Conservation (phyloP, 2,888 invertebrate genomes). For the Strigamia transsilvanica region DNA sequence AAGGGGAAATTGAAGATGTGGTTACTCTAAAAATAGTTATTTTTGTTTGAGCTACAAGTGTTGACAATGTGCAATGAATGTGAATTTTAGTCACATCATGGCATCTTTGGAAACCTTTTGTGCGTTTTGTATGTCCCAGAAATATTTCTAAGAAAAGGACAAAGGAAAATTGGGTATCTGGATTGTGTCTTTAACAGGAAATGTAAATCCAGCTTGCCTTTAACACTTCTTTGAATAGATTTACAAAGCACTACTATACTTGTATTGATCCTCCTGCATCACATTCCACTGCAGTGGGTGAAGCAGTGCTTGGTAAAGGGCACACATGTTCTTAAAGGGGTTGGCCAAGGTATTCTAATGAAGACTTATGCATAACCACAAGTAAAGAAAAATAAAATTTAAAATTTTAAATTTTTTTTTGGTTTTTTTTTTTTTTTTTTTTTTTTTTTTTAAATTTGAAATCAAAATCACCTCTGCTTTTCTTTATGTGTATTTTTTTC, state of each 20-base stretch:
- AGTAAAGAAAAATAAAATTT: neutral
- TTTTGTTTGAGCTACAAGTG: neutral
- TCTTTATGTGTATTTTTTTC: neutral
- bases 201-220: neutral
- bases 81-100: too few relatives aligned
- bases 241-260: neutral
- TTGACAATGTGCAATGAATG: too few relatives aligned
- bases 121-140: too few relatives aligned
- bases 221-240: constrained; percentile 27
- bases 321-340: constrained; percentile 31
- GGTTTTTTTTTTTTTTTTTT: constrained; percentile 11
- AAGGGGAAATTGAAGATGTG: neutral
- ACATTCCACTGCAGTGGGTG: constrained; percentile 21
- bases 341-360: neutral
- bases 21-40: neutral
- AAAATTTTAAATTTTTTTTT: too few relatives aligned
- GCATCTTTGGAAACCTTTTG: too few relatives aligned
- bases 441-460: neutral
- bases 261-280: constrained; percentile 17
- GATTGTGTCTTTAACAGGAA: neutral
- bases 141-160: neutral
- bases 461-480: neutral
- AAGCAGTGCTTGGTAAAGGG: constrained; percentile 4
- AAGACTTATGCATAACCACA: neutral
- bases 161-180: neutral